These are phyloP conservation scores for Ailuropoda melanoleuca DNA, from an alignment of 2,113 vertebrate species.

Conservation along the genomic window DNA sequence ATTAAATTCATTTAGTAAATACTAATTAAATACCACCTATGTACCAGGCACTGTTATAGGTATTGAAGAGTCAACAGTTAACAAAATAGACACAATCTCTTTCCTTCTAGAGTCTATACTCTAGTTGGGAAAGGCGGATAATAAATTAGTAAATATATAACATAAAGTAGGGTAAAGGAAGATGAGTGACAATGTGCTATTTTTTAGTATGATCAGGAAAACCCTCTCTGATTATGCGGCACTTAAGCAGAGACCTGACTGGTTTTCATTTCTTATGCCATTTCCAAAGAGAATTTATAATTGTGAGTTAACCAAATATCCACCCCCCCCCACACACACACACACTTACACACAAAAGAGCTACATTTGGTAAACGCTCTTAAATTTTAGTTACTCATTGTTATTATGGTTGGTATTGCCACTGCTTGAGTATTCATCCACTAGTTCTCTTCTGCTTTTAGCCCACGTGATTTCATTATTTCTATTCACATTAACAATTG, in stretches of 20 bases:
- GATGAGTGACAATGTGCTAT: neutral
- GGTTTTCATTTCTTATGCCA: neutral
- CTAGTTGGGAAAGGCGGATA: neutral
- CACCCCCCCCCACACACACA: rapidly evolving
- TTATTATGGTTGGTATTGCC: neutral
- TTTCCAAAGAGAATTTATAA: slow-evolving; percentile 1
- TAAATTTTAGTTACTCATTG: neutral
- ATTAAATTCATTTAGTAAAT: slow-evolving; percentile 35
- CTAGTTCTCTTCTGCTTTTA: slow-evolving; percentile 40
- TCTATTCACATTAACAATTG: slow-evolving; percentile 5
- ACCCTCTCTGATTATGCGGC: neutral
- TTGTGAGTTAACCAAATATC: neutral
- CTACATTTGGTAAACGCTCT: neutral
- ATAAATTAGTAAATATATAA: neutral
- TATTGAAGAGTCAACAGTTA: neutral
- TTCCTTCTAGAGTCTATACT: neutral
- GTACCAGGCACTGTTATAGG: neutral
- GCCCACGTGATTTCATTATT: neutral
- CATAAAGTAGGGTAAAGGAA: neutral
- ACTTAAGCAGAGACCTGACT: neutral
- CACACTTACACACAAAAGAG: neutral
- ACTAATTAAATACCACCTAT: neutral
- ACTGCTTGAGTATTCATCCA: neutral
- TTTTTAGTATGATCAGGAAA: neutral
- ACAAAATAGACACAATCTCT: neutral